Evolutionary conservation across 2,888 invertebrate species (phyloP), one percentile per base, ranked within the genome.

Genomic region (Trichopoda pennipes): DNA sequence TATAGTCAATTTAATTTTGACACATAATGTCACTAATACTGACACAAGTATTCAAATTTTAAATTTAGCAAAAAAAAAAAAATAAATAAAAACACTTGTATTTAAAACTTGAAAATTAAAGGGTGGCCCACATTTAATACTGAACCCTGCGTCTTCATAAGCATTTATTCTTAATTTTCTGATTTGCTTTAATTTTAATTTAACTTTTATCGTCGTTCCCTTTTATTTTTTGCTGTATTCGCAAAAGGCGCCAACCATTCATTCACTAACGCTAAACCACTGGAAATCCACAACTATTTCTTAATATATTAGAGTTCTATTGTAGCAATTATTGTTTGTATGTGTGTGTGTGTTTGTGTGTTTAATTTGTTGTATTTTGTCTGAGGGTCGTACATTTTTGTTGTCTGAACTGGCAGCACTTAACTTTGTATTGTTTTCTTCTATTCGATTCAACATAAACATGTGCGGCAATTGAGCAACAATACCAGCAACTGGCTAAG

Each of bases 391-490:
- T 12, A 19, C 44, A 53, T 70, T 66, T 70, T 75, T 63, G 23
- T 75, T 79, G 75, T 63, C 70, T 70, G 78, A 66, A 64, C 74
- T 58, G 49, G 28, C 64, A 72, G 51, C 55, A 64, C 42, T 68
- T 76, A 73, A 55, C 32, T 63, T 64, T 79, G 51, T 16, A 58
- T 75, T 70, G 75, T 74, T 78, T n/a, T 77, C 61, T 28, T 56
- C 79, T 80, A 66, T 63, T 76, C 79, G 68, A 63, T n/a, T 68
- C 51, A 78, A 85, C 88, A 85, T 86, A n/a, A n/a, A 86, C 87
- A 87, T 86, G 88, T 69, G 68, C 87, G 86, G 86, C 89, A 88
- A 89, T 89, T 87, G 87, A 86, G 85, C 86, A 87, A 63, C 68
- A 88, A 86, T 85, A 88, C n/a, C n/a, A n/a, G n/a, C n/a, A n/a